These are phyloP conservation scores for Eubasilissa regina DNA, from an alignment of 1,140 invertebrate species.

Conservation along the genomic window DNA sequence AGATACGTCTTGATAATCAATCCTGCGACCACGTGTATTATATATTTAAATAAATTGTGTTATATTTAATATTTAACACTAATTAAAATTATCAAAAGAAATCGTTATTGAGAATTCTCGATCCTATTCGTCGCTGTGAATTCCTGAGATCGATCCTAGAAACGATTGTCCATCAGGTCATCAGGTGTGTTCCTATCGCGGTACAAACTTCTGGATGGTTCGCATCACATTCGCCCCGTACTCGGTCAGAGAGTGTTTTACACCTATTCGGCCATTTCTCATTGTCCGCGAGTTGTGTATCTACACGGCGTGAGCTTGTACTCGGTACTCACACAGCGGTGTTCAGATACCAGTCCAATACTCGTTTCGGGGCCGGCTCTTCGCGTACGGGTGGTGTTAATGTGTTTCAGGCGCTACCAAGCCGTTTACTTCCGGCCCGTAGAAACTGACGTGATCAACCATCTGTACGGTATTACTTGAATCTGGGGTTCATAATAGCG, in stretches of 20 bases:
- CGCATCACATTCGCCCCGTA: not conserved
- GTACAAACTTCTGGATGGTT: not conserved
- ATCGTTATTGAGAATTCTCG: no score
- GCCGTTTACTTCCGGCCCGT: not conserved
- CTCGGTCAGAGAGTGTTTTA: not conserved
- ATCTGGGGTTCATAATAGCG: no score
- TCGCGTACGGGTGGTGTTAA: conserved; percentile 29
- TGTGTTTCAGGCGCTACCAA: conserved; percentile 25
- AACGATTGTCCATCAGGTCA: not conserved
- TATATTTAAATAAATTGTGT: no score
- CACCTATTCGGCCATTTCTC: conserved; percentile 5
- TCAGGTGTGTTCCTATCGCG: no score
- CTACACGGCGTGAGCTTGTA: conserved; percentile 9
- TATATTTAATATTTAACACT: no score
- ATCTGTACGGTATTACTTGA: no score
- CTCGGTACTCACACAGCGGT: not conserved
- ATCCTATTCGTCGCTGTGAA: not conserved
- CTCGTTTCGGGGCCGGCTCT: conserved; percentile 42
- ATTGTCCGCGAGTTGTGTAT: not conserved
- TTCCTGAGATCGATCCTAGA: not conserved
- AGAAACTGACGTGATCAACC: no score
- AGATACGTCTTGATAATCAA: no score
- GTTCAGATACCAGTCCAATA: conserved; percentile 35
- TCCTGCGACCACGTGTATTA: no score
- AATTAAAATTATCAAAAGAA: no score